Conservation (phyloP, 2,113 vertebrate species). For the Plectropomus leopardus region DNA sequence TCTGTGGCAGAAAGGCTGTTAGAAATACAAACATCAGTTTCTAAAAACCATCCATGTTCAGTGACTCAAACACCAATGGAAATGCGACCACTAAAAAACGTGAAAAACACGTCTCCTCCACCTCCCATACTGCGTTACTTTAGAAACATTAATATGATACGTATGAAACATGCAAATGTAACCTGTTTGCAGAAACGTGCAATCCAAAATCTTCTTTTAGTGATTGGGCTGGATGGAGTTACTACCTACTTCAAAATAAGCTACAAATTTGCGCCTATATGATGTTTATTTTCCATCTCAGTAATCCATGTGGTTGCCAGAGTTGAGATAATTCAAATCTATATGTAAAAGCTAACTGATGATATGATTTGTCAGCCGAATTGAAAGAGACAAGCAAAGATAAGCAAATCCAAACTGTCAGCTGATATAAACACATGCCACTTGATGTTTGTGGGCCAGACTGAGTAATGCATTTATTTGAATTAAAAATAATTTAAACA, state of each 20-base stretch:
- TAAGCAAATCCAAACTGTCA: slow-evolving; percentile 22
- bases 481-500: background rate
- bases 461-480: background rate
- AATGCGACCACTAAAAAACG: too few relatives aligned
- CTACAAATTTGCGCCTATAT: background rate
- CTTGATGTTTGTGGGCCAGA: background rate
- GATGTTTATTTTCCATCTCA: slow-evolving; percentile 29
- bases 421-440: background rate
- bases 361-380: slow-evolving; percentile 8
- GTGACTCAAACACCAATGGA: too few relatives aligned
- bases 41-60: too few relatives aligned
- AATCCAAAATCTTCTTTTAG: too few relatives aligned
- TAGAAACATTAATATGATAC: too few relatives aligned
- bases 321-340: slow-evolving; percentile 52
- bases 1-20: too few relatives aligned
- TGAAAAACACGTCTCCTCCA: too few relatives aligned
- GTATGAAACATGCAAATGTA: too few relatives aligned
- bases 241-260: slow-evolving; percentile 27
- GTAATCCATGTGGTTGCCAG: slow-evolving; percentile 9
- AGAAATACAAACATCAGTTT: too few relatives aligned
- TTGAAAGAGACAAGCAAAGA: background rate
- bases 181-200: too few relatives aligned
- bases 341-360: background rate
- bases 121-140: too few relatives aligned
- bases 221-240: background rate